These are phyloP conservation scores for Sapayoa aenigma DNA, from an alignment of 2,113 vertebrate species.

Conservation along the genomic window DNA sequence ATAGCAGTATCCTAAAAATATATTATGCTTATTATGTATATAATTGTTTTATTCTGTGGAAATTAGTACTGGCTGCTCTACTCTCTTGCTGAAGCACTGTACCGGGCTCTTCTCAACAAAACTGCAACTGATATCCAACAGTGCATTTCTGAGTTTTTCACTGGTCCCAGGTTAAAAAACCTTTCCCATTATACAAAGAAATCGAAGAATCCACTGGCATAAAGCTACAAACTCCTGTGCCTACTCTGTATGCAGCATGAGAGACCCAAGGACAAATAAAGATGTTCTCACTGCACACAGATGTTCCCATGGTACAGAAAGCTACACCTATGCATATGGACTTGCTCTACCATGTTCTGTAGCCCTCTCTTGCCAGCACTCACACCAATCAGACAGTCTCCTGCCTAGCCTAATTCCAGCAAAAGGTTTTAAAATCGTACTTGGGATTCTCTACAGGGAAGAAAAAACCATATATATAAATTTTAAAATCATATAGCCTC, in stretches of 20 bases:
- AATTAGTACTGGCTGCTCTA: neutral
- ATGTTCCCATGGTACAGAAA: neutral
- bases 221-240: neutral
- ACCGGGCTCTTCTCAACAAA: neutral
- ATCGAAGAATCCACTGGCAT: neutral
- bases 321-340: fast-evolving
- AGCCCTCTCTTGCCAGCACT: neutral
- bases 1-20: neutral
- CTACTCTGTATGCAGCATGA: neutral
- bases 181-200: neutral
- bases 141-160: neutral
- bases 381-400: neutral
- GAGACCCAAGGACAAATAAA: neutral
- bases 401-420: neutral
- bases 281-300: neutral
- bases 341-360: neutral
- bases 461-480: neutral
- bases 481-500: neutral
- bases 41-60: neutral
- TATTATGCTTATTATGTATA: neutral
- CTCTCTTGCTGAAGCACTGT: neutral
- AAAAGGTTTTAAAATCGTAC: neutral
- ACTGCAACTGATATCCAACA: neutral
- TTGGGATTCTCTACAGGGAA: neutral
- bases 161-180: neutral